Base-by-base conservation (phyloP, 1,140 invertebrate genomes). In the Trichonephila inaurata region DNA sequence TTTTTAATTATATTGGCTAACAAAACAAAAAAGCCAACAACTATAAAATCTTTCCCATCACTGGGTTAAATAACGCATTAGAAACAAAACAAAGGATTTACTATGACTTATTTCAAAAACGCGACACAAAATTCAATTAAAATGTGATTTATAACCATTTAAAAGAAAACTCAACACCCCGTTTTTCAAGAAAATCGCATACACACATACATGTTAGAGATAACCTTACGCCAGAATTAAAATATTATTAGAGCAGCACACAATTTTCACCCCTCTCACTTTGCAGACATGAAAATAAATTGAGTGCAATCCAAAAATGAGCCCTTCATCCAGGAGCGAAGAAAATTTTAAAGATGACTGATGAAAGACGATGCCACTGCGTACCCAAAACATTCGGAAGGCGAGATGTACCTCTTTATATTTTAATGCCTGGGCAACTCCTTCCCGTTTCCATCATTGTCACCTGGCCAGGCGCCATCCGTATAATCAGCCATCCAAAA, bases 401-500 rank as follows among this genome's bases (percentile, higher is more conserved):
- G 28, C 16, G n/a, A 24, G 16, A 64, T 64, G 62, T 64, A 64
- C 62, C 62, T 33, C 28, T 81, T 81, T 33, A 81, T 44, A 81
- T 28, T 81, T 81, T 81, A 81, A 81, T 58, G 81, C 51, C 81
- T 51, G 33, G 51, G 40, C 21, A 81, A 81, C 72, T 81, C n/a
- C 21, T 18, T 81, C 62, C 62, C n/a, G 61, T 28, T 90, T 90
- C 62, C 58, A 61, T 60, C 88, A 90, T 90, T 60, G 88, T 90
- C 88, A 90, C 88, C 88, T 90, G 88, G 88, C 88, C n/a, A 44
- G 69, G 69, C 66, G 88, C 69, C 88, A 90, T 33, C 61, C 24
- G 14, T 24, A 87, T 87, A 61, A 87, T 87, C 58, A 87, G 19
- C n/a, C 19, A 62, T 28, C 12, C 4, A 19, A n/a, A 51, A 51